These are phyloP conservation scores for Serrognathus titanus DNA, from an alignment of 2,888 invertebrate genomes.

Conservation along the genomic window DNA sequence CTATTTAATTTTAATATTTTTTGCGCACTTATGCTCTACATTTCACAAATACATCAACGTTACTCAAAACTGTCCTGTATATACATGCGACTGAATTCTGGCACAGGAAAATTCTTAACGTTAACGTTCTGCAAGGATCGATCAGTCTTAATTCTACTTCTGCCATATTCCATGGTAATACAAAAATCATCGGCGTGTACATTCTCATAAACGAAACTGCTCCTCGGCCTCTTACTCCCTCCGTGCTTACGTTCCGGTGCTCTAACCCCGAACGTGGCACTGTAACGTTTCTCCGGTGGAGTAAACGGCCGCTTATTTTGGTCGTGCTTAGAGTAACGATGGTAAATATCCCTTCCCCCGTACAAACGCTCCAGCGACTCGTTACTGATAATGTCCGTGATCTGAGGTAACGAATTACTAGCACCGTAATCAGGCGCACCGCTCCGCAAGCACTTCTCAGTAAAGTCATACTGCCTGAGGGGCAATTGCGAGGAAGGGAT, in stretches of 20 bases:
- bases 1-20: no score
- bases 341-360: constrained; percentile 8
- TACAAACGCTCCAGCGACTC: constrained; percentile 1
- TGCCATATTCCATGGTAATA: constrained; percentile 26
- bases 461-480: constrained; percentile 13
- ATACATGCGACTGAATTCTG: constrained; percentile 46
- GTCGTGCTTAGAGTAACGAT: constrained; percentile 3
- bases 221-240: constrained; percentile 28
- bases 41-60: no score
- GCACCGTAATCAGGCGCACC: no score
- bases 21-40: no score
- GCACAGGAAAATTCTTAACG: constrained; percentile 44
- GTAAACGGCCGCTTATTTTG: constrained; percentile 34
- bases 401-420: no score
- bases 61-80: constrained; percentile 38
- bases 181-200: constrained; percentile 38
- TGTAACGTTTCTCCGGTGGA: constrained; percentile 45
- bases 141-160: constrained; percentile 29
- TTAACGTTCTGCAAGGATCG: constrained; percentile 36
- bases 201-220: constrained; percentile 46
- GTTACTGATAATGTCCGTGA: no score
- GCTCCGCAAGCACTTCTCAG: background rate
- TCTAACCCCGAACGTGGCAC: constrained; percentile 38
- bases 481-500: constrained; percentile 33
- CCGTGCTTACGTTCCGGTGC: constrained; percentile 16